Percentiles rank a stretch among this genome's conserved stretches.
Conservation (phyloP, 1,140 invertebrate species). For the Melitaea cinxia region DNA sequence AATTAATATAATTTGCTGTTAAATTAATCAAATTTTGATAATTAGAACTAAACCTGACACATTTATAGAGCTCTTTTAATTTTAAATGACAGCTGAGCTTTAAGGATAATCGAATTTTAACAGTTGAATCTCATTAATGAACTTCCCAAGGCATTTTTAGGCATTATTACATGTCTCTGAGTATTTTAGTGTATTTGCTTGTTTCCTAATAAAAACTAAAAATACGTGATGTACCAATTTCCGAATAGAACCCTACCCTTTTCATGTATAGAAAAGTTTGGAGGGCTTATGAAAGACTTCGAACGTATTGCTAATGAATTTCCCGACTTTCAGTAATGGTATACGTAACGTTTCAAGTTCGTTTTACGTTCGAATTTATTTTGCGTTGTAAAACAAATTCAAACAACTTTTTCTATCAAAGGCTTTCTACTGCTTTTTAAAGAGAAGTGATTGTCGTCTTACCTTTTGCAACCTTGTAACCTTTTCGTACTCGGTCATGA, state of each 20-base stretch:
- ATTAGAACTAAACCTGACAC: neutral
- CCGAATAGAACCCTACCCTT: neutral
- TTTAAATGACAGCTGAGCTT: neutral
- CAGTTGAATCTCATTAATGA: constrained; percentile 7
- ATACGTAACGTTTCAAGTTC: neutral
- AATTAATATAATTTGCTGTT: too few relatives aligned
- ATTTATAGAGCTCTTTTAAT: neutral
- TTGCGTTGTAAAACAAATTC: neutral
- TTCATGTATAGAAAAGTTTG: constrained; percentile 4
- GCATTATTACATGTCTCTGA: neutral
- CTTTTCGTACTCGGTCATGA: too few relatives aligned
- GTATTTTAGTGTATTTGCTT: neutral
- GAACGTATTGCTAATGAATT: constrained; percentile 1
- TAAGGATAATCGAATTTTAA: neutral
- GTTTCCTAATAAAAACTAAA: constrained; percentile 1
- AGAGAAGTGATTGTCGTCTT: too few relatives aligned
- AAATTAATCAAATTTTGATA: neutral
- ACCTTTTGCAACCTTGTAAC: too few relatives aligned
- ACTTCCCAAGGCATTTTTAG: constrained; percentile 18
- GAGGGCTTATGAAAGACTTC: constrained; percentile 9
- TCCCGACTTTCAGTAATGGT: neutral
- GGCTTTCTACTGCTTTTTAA: too few relatives aligned
- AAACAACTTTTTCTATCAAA: too few relatives aligned
- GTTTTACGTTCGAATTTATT: neutral
- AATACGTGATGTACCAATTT: constrained; percentile 3